A percentile compares a stretch with the other conserved stretches of the same genome.
Conservation (phyloP, 92 coral and sea anemone species). For the Porites cylindrica region DNA sequence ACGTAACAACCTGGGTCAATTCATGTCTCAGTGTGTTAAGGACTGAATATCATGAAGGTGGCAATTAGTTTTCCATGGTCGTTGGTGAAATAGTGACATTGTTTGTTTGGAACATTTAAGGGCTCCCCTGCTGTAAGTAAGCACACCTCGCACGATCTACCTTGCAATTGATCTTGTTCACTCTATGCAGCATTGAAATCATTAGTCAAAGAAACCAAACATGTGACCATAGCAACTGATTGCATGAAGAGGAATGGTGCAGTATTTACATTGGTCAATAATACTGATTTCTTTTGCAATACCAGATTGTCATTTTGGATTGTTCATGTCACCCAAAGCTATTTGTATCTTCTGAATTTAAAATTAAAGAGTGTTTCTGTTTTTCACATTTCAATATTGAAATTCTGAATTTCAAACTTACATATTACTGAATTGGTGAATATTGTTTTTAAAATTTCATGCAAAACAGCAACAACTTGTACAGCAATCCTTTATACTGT, state of each 20-base stretch:
- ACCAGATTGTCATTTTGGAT: background rate
- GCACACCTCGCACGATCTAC: background rate
- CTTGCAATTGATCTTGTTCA: background rate
- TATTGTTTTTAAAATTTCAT: background rate
- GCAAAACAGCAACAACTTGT: too few species aligned
- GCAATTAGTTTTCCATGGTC: background rate
- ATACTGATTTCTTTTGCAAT: background rate
- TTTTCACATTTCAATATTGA: background rate
- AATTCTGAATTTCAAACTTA: too few species aligned
- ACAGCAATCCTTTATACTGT: too few species aligned
- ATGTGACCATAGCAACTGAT: background rate
- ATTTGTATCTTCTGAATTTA: too few species aligned
- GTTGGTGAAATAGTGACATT: background rate
- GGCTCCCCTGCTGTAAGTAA: too few species aligned
- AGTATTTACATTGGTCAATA: background rate
- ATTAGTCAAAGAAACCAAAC: background rate
- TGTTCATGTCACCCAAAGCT: background rate
- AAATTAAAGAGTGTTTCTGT: background rate
- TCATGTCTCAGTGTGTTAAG: too few species aligned
- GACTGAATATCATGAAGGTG: too few species aligned
- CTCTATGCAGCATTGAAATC: background rate
- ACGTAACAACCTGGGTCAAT: background rate
- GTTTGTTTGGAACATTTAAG: background rate
- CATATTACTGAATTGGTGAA: background rate
- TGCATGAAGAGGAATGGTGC: conserved; percentile 19